phyloP scores from a whole-genome alignment of 2,888 invertebrate species.

The Apamea anceps region DNA sequence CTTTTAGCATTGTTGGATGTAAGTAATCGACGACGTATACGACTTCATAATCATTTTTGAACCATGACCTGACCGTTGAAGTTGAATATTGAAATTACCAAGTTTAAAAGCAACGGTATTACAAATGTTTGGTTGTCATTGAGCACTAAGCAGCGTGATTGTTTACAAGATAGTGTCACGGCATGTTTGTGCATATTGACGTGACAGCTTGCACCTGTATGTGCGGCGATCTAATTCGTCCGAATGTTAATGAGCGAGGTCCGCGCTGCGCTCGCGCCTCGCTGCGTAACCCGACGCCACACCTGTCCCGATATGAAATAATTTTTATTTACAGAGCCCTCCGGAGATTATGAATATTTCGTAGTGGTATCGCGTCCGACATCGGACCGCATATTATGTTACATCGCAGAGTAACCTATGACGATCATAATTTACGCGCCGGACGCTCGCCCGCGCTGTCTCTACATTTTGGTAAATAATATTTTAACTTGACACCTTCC shows the following conservation, averaged over 20 bases:
- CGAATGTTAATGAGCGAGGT: slow-evolving; percentile 82
- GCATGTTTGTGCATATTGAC: slow-evolving; percentile 76
- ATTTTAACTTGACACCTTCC: slow-evolving; percentile 78
- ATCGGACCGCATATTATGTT: slow-evolving; percentile 86
- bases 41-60: slow-evolving; percentile 59
- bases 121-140: slow-evolving; percentile 75
- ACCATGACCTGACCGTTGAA: slow-evolving; percentile 60
- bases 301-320: slow-evolving; percentile 88
- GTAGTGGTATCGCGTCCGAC: slow-evolving; percentile 80
- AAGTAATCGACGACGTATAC: slow-evolving; percentile 51
- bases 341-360: slow-evolving; percentile 87
- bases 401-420: slow-evolving; percentile 79
- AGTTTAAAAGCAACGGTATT: slow-evolving; percentile 55
- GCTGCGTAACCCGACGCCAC: slow-evolving; percentile 85
- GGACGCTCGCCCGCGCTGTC: slow-evolving; percentile 65
- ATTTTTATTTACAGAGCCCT: slow-evolving; percentile 88
- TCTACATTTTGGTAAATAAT: slow-evolving; percentile 69
- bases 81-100: slow-evolving; percentile 49
- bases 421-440: slow-evolving; percentile 80
- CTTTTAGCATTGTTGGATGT: slow-evolving; percentile 58
- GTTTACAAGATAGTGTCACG: slow-evolving; percentile 83
- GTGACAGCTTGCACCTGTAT: slow-evolving; percentile 84
- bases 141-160: slow-evolving; percentile 81
- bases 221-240: slow-evolving; percentile 82
- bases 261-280: slow-evolving; percentile 59